These are phyloP conservation scores for Antigone vipio DNA, from an alignment of 2,113 vertebrate species.

Conservation along the genomic window DNA sequence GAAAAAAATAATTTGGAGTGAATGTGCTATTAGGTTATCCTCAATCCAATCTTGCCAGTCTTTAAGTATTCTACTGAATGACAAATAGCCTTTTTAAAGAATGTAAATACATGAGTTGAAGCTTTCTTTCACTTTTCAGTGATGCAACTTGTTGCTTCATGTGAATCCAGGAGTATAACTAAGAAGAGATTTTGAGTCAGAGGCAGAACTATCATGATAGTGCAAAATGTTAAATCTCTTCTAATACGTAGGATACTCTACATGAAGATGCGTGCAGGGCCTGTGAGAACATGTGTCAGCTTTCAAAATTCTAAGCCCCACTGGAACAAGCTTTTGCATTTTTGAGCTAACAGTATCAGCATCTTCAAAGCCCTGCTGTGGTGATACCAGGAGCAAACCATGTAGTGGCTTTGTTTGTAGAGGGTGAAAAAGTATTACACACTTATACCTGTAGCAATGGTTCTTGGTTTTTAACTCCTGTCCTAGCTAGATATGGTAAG, in stretches of 20 bases:
- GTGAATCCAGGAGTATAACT: neutral
- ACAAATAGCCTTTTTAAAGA: neutral
- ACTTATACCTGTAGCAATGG: neutral
- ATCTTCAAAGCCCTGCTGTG: neutral
- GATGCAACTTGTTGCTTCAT: neutral
- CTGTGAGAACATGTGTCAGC: neutral
- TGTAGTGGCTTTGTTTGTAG: neutral
- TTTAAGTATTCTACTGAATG: neutral
- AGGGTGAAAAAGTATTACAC: neutral
- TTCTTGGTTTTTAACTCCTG: neutral
- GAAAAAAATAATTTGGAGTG: neutral
- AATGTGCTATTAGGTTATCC: neutral
- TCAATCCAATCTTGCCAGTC: neutral
- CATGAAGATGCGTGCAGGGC: neutral
- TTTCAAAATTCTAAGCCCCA: neutral
- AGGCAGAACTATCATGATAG: neutral
- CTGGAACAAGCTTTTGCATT: neutral
- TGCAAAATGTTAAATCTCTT: neutral
- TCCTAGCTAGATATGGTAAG: neutral
- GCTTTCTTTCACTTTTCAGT: neutral
- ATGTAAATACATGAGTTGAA: neutral
- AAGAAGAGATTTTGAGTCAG: neutral
- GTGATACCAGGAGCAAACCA: neutral
- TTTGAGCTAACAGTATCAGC: neutral
- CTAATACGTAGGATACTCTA: neutral